These are phyloP conservation scores for Chrysaora quinquecirrha DNA, from an alignment of 30 jellyfish, hydroid and myxozoan species.

Conservation along the genomic window DNA sequence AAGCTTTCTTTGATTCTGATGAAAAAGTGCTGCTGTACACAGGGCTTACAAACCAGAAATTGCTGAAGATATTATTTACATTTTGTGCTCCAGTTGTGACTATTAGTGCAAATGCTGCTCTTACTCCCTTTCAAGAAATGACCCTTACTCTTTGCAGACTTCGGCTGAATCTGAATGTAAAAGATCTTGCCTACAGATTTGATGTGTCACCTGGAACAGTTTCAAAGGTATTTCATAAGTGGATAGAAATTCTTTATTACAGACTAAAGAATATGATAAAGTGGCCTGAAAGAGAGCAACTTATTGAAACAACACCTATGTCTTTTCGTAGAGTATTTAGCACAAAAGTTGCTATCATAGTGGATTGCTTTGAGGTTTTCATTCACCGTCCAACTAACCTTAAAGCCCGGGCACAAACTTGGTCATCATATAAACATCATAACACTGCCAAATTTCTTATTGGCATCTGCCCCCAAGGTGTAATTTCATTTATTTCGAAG, in stretches of 20 bases:
- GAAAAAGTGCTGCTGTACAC: slow-evolving; percentile 8
- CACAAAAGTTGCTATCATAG: background rate
- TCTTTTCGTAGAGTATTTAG: slow-evolving; percentile 14
- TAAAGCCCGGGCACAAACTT: slow-evolving; percentile 24
- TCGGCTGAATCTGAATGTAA: slow-evolving; percentile 28
- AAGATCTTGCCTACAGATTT: slow-evolving; percentile 50
- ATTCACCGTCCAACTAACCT: slow-evolving; percentile 17
- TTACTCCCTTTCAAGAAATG: slow-evolving; percentile 20
- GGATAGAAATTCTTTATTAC: slow-evolving; percentile 38
- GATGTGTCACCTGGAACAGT: slow-evolving; percentile 28
- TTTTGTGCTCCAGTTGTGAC: background rate
- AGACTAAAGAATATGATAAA: slow-evolving; percentile 26
- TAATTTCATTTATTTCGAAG: slow-evolving; percentile 25
- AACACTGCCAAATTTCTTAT: slow-evolving; percentile 33
- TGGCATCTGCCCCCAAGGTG: slow-evolving; percentile 45
- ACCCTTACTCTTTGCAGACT: slow-evolving; percentile 26
- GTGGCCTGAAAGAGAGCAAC: slow-evolving; percentile 59
- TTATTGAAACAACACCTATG: slow-evolving; percentile 36
- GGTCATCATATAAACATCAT: slow-evolving; percentile 21
- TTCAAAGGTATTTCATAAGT: slow-evolving; percentile 24
- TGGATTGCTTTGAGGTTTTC: slow-evolving; percentile 42
- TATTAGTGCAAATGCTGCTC: slow-evolving; percentile 20
- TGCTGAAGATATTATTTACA: background rate
- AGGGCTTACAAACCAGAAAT: background rate
- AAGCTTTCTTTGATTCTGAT: background rate